Base-by-base conservation (phyloP, 2,797 vertebrate species). In the Melanotaenia pygmaea region DNA sequence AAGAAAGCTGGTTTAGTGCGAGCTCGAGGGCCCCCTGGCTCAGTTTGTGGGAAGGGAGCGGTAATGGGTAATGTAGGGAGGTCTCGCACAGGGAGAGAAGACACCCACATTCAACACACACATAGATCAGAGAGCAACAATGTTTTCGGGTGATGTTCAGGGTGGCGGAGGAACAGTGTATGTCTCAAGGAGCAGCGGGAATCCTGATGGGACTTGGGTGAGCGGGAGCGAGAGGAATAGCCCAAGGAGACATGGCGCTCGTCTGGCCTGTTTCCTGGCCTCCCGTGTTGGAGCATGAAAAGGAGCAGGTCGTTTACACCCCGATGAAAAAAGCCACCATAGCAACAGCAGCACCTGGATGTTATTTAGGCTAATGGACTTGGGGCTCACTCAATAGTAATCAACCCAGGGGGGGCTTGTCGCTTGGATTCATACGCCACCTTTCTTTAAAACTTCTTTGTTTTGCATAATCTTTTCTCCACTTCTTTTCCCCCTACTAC, bases 281-380 rank as follows among this genome's bases (percentile, higher is more conserved):
- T 94, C 92, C 94, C 83, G 86, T 90, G 90, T 93, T 89, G 90
- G 87, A 88, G 90, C 93, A 86, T 94, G 90, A 94, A 92, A 93
- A 91, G 91, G 82, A 92, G 84, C 91, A 91, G 87, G 92, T 92
- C 89, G 91, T 92, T 92, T 93, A 91, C 91, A 93, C 92, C 91
- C 86, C 68, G 70, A 84, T 93, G 90, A 91, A 91, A 90, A 91
- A 91, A 92, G 89, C 89, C 86, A 89, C 83, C 89, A 85, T 85
- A 79, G 84, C 88, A 86, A 81, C 78, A 83, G 87, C 91, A 91
- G 88, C 94, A 95, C 94, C 94, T 94, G 94, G 92, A 94, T 94
- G 91, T 92, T 94, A 94, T 95, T 95, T 95, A 82, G 86, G 78
- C 89, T 94, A 94, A 94, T 94, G 88, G 92, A 94, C 91, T 93